Evolutionary conservation across 2,113 vertebrate genomes (phyloP), one percentile per base, ranked within the genome.

Genomic region (Xiphias gladius): DNA sequence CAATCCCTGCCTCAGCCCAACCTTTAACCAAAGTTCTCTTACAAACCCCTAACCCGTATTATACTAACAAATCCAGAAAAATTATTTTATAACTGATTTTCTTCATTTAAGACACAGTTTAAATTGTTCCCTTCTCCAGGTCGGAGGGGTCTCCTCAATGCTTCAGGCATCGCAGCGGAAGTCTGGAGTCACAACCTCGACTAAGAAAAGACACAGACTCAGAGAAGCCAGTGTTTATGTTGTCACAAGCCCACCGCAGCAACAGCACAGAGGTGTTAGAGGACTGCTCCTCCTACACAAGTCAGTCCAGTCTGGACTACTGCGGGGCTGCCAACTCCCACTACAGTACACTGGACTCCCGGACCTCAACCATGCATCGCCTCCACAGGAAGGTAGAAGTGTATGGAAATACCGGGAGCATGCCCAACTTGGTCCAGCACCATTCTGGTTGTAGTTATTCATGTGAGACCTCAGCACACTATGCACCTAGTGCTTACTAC

Each of bases 361-460:
- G 90, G 9, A 83, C 82, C 72, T 92, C 91, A 22, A 93, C 93
- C 85, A 95, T 96, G 84, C 95, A 97, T 3, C 95, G 96, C 28
- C 93, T 93, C 48, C 96, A 97, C 1, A 96, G 96, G 92, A 97
- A 97, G 59, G 96, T 96, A 62, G 94, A 95, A 22, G 96, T 96
- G 39, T 96, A 96, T 1, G 94, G 97, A 0, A 97, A 77, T 70
- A 97, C 97, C 0, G 97, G 97, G 14, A 99, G 97, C 73, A 98
- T 99, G 97, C 97, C 98, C n/a, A 99, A 99, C 80, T 93, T 99
- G 70, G 96, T 97, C 24, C 97, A 95, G 4, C 97, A 96, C 88
- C 97, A 97, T 61, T 88, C 90, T 1, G 59, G 90, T 74, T 93
- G 95, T 73, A 95, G 93, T 3, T 96, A 96, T 0, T 90, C 93